These are phyloP conservation scores for Atherinosoma microstoma DNA, from an alignment of 2,797 vertebrate genomes.

Conservation along the genomic window DNA sequence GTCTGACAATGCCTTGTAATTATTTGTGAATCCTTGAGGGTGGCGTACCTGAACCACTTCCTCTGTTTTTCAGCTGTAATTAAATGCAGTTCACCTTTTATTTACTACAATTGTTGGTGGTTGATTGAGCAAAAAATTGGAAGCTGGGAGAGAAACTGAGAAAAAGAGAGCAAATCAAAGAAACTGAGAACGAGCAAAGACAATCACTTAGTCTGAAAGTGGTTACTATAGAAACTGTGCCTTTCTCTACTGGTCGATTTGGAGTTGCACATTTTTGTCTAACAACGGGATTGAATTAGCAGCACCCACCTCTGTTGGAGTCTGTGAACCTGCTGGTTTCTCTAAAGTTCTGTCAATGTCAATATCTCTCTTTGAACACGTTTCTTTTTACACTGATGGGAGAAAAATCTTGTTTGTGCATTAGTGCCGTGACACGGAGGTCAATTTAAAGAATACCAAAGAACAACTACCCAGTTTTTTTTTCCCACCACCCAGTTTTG, in stretches of 20 bases:
- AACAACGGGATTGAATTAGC: conserved; percentile 65
- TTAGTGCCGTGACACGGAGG: not conserved
- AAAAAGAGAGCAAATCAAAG: conserved; percentile 51
- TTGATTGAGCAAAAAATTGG: conserved; percentile 37
- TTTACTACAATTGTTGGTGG: conserved; percentile 29
- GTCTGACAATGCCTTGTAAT: not conserved
- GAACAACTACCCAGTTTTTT: not conserved
- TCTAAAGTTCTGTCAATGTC: conserved; percentile 16
- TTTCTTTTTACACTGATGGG: not conserved
- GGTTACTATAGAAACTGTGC: conserved; percentile 81
- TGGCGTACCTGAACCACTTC: conserved; percentile 10
- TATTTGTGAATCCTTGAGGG: not conserved
- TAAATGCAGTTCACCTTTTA: conserved; percentile 21
- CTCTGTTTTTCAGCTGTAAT: conserved; percentile 32
- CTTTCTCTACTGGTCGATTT: conserved; percentile 58
- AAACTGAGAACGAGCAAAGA: conserved; percentile 51
- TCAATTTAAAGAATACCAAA: not conserved
- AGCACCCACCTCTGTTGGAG: conserved; percentile 25
- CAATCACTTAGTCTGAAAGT: conserved; percentile 65
- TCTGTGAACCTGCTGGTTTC: conserved; percentile 8
- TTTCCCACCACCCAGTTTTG: conserved; percentile 17
- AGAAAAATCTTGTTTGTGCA: not conserved
- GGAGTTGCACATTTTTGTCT: conserved; percentile 58
- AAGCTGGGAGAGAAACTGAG: conserved; percentile 30
- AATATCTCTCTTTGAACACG: not conserved